Evolutionary conservation across 2,113 vertebrate species (phyloP).

Genomic region (Coracopsis vasa): DNA sequence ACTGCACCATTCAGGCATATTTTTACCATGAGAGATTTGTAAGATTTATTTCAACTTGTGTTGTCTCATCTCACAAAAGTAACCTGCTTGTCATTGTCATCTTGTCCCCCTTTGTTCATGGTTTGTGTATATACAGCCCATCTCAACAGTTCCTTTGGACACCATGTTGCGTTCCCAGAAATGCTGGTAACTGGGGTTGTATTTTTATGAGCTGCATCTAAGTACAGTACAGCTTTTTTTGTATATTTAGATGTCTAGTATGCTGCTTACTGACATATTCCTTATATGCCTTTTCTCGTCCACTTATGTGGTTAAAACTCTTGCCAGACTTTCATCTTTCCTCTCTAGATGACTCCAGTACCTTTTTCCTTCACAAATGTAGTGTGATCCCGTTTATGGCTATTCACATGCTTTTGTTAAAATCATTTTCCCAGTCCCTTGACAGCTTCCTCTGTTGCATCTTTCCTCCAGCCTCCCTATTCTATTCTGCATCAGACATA

Average conservation of each 20-base stretch:
- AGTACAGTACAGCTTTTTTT: neutral
- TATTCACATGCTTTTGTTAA: neutral
- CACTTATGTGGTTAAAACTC: neutral
- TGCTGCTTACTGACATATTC: neutral
- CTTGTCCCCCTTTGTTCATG: neutral
- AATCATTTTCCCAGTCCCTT: neutral
- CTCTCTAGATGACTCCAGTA: neutral
- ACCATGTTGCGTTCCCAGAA: neutral
- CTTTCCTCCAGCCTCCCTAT: neutral
- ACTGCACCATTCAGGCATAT: neutral
- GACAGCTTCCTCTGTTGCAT: neutral
- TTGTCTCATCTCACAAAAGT: neutral
- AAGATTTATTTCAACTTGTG: neutral
- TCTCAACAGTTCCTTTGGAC: neutral
- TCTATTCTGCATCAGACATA: neutral
- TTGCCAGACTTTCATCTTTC: neutral
- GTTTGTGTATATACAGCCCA: neutral
- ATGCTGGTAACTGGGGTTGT: fast-evolving
- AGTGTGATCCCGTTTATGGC: neutral
- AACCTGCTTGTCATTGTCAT: neutral
- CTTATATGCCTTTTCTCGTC: neutral
- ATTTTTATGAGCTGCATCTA: neutral
- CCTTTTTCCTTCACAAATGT: neutral
- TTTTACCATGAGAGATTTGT: neutral
- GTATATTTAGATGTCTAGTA: fast-evolving